phyloP scores from a whole-genome alignment of 2,797 vertebrate genomes.

The Neoniphon sammara region DNA sequence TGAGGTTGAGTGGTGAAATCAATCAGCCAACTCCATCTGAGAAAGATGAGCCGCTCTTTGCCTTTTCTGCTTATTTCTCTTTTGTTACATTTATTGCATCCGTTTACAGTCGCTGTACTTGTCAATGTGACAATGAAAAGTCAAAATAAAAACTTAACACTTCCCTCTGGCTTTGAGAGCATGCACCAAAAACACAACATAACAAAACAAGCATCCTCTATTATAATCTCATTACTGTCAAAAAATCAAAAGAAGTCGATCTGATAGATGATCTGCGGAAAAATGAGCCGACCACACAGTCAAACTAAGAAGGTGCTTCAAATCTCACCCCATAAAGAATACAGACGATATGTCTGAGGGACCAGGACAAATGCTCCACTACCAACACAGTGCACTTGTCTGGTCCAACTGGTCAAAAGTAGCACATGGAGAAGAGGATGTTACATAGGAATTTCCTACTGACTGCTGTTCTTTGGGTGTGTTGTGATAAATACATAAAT shows the following conservation, averaged over 20 bases:
- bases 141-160: conserved; percentile 25
- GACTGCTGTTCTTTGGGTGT: not conserved
- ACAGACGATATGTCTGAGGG: conserved; percentile 32
- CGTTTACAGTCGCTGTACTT: conserved; percentile 44
- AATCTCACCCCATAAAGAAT: conserved; percentile 38
- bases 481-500: conserved; percentile 25
- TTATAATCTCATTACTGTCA: conserved; percentile 28
- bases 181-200: conserved; percentile 60
- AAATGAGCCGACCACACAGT: conserved; percentile 42
- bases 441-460: conserved; percentile 3
- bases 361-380: conserved; percentile 33
- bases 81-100: conserved; percentile 49
- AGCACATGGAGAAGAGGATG: conserved; percentile 18
- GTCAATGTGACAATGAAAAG: conserved; percentile 49
- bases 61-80: conserved; percentile 26
- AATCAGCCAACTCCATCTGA: not conserved
- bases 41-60: conserved; percentile 17
- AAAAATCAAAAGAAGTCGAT: conserved; percentile 35
- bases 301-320: conserved; percentile 39
- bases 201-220: conserved; percentile 43
- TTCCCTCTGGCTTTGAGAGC: conserved; percentile 41
- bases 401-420: conserved; percentile 17
- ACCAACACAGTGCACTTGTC: conserved; percentile 53
- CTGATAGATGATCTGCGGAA: conserved; percentile 18
- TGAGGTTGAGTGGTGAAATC: conserved; percentile 57